Evolutionary conservation across 2,888 invertebrate species (phyloP).

Genomic region (Melinopterus prodromus): DNA sequence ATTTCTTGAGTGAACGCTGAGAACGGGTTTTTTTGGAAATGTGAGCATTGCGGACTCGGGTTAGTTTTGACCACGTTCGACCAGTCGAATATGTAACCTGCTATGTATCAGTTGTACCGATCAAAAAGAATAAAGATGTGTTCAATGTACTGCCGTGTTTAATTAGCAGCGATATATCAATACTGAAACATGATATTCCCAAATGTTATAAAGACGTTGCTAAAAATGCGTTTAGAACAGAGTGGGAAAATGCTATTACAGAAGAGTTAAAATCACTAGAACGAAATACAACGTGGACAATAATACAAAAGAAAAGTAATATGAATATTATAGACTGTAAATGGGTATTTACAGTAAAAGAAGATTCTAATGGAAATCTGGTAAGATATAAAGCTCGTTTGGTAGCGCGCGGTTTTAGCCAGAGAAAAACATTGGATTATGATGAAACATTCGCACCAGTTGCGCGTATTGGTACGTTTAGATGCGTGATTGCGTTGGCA

Average conservation of each 20-base stretch:
- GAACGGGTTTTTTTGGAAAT: too few species aligned
- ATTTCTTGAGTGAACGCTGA: too few species aligned
- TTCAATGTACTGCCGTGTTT: too few species aligned
- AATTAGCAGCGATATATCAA: too few species aligned
- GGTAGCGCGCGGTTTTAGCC: neutral
- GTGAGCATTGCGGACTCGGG: too few species aligned
- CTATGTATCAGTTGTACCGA: too few species aligned
- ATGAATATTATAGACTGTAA: neutral
- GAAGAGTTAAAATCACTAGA: neutral
- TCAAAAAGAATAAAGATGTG: too few species aligned
- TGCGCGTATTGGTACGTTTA: neutral
- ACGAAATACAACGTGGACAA: neutral
- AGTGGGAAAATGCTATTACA: neutral
- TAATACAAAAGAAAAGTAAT: neutral
- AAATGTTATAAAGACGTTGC: neutral
- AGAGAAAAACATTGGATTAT: neutral
- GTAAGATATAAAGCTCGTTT: neutral
- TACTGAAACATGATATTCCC: neutral
- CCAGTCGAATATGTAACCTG: too few species aligned
- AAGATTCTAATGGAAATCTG: neutral
- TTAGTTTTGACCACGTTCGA: too few species aligned
- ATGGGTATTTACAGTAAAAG: constrained; percentile 4
- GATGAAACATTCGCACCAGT: neutral
- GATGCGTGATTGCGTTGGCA: neutral
- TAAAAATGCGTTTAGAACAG: neutral